These are phyloP conservation scores for Byasa hedistus DNA, from an alignment of 2,888 invertebrate genomes.

Conservation along the genomic window DNA sequence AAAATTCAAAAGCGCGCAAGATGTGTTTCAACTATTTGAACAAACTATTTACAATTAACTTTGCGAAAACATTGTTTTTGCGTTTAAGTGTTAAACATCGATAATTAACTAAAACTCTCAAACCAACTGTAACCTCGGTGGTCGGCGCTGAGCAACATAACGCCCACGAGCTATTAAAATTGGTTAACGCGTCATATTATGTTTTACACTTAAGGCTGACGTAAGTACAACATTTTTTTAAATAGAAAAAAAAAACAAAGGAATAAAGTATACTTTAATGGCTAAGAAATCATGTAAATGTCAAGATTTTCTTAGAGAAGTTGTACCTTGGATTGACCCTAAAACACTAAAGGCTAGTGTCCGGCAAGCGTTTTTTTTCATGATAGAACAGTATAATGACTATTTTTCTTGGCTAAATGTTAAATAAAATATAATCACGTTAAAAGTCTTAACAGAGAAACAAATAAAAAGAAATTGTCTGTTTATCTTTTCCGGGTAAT, in stretches of 20 bases:
- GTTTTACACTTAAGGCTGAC: not conserved
- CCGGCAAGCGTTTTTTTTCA: too few species aligned
- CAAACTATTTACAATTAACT: slow-evolving; percentile 16
- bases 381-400: too few species aligned
- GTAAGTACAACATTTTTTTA: not conserved
- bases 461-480: too few species aligned
- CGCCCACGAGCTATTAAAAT: slow-evolving; percentile 15
- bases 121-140: not conserved
- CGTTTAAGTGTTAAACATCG: slow-evolving; percentile 6
- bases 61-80: slow-evolving; percentile 4
- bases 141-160: not conserved
- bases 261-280: not conserved
- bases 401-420: too few species aligned
- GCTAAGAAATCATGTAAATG: not conserved
- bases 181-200: slow-evolving; percentile 2
- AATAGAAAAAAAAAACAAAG: not conserved
- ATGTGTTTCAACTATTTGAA: slow-evolving; percentile 6
- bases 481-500: too few species aligned
- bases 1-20: not conserved
- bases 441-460: too few species aligned
- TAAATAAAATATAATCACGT: too few species aligned
- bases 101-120: slow-evolving; percentile 13
- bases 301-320: not conserved
- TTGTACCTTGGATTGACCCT: not conserved
- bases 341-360: not conserved